These are phyloP conservation scores for Sorex araneus DNA, from an alignment of 2,113 vertebrate species.

Conservation along the genomic window DNA sequence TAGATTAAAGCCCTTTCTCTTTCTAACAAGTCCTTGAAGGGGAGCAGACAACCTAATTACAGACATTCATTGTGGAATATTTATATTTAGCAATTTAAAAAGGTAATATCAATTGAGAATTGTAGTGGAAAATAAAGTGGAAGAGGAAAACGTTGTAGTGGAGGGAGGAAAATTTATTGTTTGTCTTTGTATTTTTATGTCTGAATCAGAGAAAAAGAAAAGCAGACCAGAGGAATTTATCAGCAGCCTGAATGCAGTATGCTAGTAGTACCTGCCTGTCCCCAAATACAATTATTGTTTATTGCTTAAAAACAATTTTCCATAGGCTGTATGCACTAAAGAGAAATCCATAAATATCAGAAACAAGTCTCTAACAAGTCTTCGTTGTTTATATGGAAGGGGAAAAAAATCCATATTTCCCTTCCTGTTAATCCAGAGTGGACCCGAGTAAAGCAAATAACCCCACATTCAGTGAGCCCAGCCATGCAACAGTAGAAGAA, in stretches of 20 bases:
- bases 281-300: slow-evolving; percentile 84
- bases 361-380: slow-evolving; percentile 81
- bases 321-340: slow-evolving; percentile 76
- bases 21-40: slow-evolving; percentile 73
- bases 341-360: slow-evolving; percentile 85
- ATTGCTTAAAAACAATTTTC: slow-evolving; percentile 83
- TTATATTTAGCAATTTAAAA: slow-evolving; percentile 78
- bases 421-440: slow-evolving; percentile 71
- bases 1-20: slow-evolving; percentile 83
- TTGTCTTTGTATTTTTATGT: slow-evolving; percentile 79
- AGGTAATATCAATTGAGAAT: slow-evolving; percentile 72
- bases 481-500: slow-evolving; percentile 74
- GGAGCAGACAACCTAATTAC: slow-evolving; percentile 77
- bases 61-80: slow-evolving; percentile 75
- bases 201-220: slow-evolving; percentile 70
- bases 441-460: slow-evolving; percentile 79
- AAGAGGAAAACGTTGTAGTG: slow-evolving; percentile 34
- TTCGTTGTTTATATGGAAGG: slow-evolving; percentile 76
- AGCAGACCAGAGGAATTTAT: slow-evolving; percentile 69
- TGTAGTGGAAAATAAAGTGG: slow-evolving; percentile 67
- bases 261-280: slow-evolving; percentile 34
- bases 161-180: slow-evolving; percentile 67
- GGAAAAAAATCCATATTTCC: slow-evolving; percentile 76
- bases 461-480: slow-evolving; percentile 77
- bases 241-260: slow-evolving; percentile 20